These are phyloP conservation scores for Meganola albula DNA, from an alignment of 2,888 invertebrate genomes.

Conservation along the genomic window DNA sequence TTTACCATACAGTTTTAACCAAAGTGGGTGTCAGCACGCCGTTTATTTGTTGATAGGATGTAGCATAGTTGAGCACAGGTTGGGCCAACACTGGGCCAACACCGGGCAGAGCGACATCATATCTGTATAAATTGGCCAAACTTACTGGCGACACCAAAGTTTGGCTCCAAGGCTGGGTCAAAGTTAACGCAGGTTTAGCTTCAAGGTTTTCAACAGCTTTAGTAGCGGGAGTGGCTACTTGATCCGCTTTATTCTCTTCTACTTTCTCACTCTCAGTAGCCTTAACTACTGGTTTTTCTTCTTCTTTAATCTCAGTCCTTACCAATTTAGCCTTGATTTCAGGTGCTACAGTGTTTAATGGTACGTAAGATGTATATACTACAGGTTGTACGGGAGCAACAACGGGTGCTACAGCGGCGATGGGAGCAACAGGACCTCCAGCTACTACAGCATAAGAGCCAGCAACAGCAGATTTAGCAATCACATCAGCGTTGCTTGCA, in stretches of 20 bases:
- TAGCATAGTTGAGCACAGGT: slow-evolving; percentile 20
- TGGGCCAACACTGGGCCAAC: slow-evolving; percentile 14
- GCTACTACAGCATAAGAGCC: slow-evolving; percentile 23
- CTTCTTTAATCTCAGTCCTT: slow-evolving; percentile 28
- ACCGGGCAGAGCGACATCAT: slow-evolving; percentile 17
- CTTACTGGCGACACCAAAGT: slow-evolving; percentile 7
- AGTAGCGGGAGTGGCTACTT: slow-evolving; percentile 14
- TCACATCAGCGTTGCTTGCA: slow-evolving; percentile 38
- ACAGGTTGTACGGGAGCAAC: slow-evolving; percentile 23
- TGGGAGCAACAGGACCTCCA: slow-evolving; percentile 13
- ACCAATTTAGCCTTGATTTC: slow-evolving; percentile 11
- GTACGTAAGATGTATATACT: slow-evolving; percentile 19
- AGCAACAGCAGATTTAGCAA: slow-evolving; percentile 37
- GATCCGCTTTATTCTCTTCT: slow-evolving; percentile 7
- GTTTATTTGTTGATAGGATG: slow-evolving; percentile 13
- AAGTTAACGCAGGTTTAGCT: slow-evolving; percentile 10
- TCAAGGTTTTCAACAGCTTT: slow-evolving; percentile 18
- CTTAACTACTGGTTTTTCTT: slow-evolving; percentile 28
- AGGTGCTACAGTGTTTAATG: too few relatives aligned
- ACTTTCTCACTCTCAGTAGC: slow-evolving; percentile 9
- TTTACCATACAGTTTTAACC: slow-evolving; percentile 23
- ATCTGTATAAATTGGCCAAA: slow-evolving; percentile 19
- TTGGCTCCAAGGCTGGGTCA: slow-evolving; percentile 9
- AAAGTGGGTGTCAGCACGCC: slow-evolving; percentile 20
- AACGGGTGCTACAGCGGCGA: slow-evolving; percentile 15